phyloP scores from a whole-genome alignment of 2,797 vertebrate species.

The Varecia variegata region DNA sequence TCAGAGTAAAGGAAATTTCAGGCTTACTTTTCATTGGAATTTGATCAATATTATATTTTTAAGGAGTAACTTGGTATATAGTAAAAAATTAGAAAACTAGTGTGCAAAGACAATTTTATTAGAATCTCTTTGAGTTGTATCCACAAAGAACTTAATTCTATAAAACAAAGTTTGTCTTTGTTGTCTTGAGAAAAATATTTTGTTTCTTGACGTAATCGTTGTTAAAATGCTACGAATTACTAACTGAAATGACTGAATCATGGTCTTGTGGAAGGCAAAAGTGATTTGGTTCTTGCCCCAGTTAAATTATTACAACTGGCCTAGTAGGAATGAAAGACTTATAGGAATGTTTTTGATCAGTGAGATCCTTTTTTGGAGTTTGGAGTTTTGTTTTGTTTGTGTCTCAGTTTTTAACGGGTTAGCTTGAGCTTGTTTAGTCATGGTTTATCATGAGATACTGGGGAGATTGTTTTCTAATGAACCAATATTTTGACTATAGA shows the following conservation, averaged over 20 bases:
- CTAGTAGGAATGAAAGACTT: slow-evolving; percentile 17
- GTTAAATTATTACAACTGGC: slow-evolving; percentile 5
- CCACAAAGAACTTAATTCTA: neutral
- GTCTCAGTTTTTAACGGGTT: neutral
- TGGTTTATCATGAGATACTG: neutral
- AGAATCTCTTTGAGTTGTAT: neutral
- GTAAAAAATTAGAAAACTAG: slow-evolving; percentile 9
- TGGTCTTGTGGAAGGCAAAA: slow-evolving; percentile 7
- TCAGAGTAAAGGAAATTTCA: slow-evolving; percentile 36
- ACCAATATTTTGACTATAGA: neutral
- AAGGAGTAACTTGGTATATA: slow-evolving; percentile 17
- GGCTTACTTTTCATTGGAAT: slow-evolving; percentile 19
- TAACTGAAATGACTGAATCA: neutral
- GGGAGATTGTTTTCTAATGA: neutral
- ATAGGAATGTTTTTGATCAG: slow-evolving; percentile 32
- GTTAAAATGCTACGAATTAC: slow-evolving; percentile 34
- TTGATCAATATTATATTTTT: neutral
- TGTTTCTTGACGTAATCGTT: slow-evolving; percentile 30
- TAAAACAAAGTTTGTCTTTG: neutral
- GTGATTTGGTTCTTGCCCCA: slow-evolving; percentile 15
- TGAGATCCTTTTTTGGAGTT: neutral
- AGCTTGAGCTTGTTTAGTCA: neutral
- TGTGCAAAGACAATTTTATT: neutral
- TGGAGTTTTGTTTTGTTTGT: neutral
- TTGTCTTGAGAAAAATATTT: slow-evolving; percentile 9